These are phyloP conservation scores for Ahaetulla prasina DNA, from an alignment of 2,113 vertebrate species.

Conservation along the genomic window DNA sequence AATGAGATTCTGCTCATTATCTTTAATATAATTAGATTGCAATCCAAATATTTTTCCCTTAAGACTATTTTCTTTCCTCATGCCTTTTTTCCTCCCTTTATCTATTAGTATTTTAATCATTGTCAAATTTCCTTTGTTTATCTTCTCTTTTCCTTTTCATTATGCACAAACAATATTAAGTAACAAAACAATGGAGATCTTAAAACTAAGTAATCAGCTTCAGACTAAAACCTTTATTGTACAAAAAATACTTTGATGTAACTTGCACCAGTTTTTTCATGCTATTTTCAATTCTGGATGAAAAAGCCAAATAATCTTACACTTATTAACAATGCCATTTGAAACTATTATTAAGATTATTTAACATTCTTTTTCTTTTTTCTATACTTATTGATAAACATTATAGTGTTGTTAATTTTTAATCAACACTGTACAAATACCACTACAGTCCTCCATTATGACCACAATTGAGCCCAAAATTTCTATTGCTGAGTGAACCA, in stretches of 20 bases:
- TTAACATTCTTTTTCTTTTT: neutral
- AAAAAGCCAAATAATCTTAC: neutral
- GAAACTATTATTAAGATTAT: neutral
- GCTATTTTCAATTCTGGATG: neutral
- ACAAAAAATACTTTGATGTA: neutral
- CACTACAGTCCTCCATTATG: neutral
- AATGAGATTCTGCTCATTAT: neutral
- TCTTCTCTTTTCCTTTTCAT: neutral
- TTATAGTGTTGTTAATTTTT: neutral
- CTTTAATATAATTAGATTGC: neutral
- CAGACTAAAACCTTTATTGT: neutral
- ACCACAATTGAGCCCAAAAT: neutral
- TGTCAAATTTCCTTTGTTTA: neutral
- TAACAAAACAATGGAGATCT: neutral
- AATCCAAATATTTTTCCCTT: neutral
- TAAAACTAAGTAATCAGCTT: neutral
- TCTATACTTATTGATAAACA: neutral
- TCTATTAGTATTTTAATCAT: neutral
- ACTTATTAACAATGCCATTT: neutral
- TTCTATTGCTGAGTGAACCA: neutral
- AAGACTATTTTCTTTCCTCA: neutral
- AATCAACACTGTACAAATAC: neutral
- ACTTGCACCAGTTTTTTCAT: neutral
- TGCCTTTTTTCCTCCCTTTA: neutral
- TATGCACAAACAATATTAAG: neutral